Conservation (phyloP, 1,140 invertebrate species). For the Myzus persicae region DNA sequence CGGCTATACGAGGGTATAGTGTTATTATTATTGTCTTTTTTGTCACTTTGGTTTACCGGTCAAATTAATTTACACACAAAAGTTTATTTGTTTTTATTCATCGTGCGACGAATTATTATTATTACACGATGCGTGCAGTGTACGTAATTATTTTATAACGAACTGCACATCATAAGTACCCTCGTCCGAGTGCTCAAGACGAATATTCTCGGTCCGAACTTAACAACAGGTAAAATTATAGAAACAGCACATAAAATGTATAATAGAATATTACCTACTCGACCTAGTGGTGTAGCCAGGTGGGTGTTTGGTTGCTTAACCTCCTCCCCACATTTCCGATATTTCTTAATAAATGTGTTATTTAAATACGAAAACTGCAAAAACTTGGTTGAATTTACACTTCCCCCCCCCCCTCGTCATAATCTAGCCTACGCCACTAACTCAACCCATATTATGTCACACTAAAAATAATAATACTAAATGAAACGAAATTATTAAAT, state of each 20-base stretch:
- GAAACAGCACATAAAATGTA: not conserved
- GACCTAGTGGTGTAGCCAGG: no score
- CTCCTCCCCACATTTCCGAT: no score
- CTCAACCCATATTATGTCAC: not conserved
- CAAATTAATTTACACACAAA: not conserved
- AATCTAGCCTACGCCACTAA: no score
- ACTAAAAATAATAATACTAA: no score
- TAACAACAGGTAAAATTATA: not conserved
- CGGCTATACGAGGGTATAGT: not conserved
- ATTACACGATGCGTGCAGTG: not conserved
- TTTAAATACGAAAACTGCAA: no score
- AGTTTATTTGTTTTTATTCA: not conserved
- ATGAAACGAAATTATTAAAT: not conserved
- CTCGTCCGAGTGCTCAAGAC: not conserved
- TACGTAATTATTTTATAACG: slow-evolving; percentile 2
- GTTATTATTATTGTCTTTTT: not conserved
- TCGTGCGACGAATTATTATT: not conserved
- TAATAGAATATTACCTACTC: no score
- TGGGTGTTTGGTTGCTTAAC: no score
- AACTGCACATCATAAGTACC: not conserved
- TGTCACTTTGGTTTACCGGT: not conserved
- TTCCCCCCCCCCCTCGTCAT: no score
- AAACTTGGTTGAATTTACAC: no score
- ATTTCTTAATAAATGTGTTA: no score
- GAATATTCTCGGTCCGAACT: not conserved